Evolutionary conservation across 2,888 invertebrate genomes (phyloP).

Genomic region (Frankliniella intonsa): DNA sequence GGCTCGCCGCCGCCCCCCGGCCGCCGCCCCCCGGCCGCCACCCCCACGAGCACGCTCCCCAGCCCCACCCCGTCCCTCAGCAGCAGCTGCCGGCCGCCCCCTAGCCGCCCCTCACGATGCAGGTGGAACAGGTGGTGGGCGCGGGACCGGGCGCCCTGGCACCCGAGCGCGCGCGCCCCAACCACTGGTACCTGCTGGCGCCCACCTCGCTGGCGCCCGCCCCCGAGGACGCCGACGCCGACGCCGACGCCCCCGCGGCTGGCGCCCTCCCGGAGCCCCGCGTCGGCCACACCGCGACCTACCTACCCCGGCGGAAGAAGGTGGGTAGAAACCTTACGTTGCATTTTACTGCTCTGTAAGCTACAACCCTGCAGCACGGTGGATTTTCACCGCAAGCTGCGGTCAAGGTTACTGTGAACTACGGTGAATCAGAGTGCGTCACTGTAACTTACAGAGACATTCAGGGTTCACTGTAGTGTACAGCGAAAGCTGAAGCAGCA

Average conservation of each 20-base stretch:
- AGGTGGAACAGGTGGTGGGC: background rate
- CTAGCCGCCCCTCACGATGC: background rate
- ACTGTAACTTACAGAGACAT: too few relatives aligned
- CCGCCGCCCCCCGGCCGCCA: background rate
- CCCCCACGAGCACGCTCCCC: background rate
- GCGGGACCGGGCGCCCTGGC: background rate
- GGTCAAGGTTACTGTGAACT: too few relatives aligned
- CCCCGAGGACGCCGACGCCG: background rate
- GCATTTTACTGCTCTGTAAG: too few relatives aligned
- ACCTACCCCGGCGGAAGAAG: slow-evolving; percentile 15
- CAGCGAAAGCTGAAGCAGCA: too few relatives aligned
- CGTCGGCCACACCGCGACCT: slow-evolving; percentile 33
- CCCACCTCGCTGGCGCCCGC: slow-evolving; percentile 1
- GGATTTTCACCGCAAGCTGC: too few relatives aligned
- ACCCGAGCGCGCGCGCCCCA: background rate
- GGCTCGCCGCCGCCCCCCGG: background rate
- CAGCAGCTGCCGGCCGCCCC: background rate
- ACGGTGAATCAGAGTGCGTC: too few relatives aligned
- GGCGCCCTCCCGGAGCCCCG: slow-evolving; percentile 31
- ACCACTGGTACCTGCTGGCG: slow-evolving; percentile 30
- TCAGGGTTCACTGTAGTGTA: too few relatives aligned
- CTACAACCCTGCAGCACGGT: too few relatives aligned
- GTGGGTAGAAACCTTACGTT: background rate
- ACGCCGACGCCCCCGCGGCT: background rate
- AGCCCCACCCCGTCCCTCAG: too few relatives aligned